These are phyloP conservation scores for Pseudomugil gertrudae DNA, from an alignment of 2,797 vertebrate genomes.

Conservation along the genomic window DNA sequence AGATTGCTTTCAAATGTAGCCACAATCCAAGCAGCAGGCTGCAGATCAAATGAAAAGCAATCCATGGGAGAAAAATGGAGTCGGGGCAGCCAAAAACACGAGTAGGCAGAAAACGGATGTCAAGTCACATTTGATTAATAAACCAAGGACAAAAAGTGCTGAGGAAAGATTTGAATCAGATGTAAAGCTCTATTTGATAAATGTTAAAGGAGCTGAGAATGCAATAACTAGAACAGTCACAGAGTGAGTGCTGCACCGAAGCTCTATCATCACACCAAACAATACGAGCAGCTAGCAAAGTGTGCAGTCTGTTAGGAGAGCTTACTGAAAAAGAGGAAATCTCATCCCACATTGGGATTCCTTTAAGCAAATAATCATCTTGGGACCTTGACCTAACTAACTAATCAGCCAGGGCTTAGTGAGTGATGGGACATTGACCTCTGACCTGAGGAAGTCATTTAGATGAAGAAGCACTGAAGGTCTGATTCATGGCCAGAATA, in stretches of 20 bases:
- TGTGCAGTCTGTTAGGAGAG: conserved; percentile 14
- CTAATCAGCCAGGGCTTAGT: conserved; percentile 75
- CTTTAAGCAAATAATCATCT: conserved; percentile 48
- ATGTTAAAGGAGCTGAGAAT: conserved; percentile 1
- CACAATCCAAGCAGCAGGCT: conserved; percentile 29
- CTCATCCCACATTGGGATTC: conserved; percentile 17
- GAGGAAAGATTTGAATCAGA: conserved; percentile 32
- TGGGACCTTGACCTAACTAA: conserved; percentile 47
- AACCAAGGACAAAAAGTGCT: conserved; percentile 11
- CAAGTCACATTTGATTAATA: conserved; percentile 51
- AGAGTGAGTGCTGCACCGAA: background rate
- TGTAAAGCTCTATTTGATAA: background rate
- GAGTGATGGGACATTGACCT: conserved; percentile 82
- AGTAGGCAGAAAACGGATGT: conserved; percentile 36
- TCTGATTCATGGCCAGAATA: conserved; percentile 73
- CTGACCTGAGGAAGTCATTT: conserved; percentile 85
- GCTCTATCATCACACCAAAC: background rate
- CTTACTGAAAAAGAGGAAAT: conserved; percentile 26
- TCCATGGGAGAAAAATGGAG: conserved; percentile 39
- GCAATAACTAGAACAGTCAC: conserved; percentile 4
- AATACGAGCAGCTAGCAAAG: conserved; percentile 3
- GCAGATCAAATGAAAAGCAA: conserved; percentile 44
- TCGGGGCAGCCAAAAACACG: conserved; percentile 9
- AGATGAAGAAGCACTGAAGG: conserved; percentile 77
- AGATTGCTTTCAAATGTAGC: conserved; percentile 45